phyloP scores from a whole-genome alignment of 2,113 vertebrate genomes.

The Gracilinanus agilis region DNA sequence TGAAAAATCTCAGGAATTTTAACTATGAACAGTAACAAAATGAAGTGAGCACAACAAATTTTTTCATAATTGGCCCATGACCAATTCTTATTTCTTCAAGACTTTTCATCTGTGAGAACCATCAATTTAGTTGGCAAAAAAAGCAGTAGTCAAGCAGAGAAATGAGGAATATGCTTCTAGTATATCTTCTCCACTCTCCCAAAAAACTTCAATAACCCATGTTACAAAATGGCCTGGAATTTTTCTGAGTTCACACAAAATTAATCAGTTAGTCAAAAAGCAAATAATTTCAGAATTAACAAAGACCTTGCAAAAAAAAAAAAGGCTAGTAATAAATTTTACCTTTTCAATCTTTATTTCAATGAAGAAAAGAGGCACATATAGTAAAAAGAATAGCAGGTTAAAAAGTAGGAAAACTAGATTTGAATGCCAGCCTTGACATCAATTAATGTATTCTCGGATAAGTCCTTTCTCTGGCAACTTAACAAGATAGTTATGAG shows the following conservation, averaged over 20 bases:
- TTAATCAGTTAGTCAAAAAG: not conserved
- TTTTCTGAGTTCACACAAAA: not conserved
- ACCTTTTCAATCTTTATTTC: too few relatives aligned
- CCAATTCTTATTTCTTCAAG: not conserved
- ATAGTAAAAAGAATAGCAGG: not conserved
- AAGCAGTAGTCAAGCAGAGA: not conserved
- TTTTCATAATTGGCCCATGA: too few relatives aligned
- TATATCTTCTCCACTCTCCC: not conserved
- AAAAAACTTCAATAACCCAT: not conserved
- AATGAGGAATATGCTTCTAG: not conserved
- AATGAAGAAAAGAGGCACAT: not conserved
- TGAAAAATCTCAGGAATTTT: not conserved
- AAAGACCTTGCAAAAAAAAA: not conserved
- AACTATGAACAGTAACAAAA: not conserved
- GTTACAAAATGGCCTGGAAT: not conserved
- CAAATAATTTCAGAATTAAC: not conserved
- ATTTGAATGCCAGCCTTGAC: not conserved
- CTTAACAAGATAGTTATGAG: not conserved
- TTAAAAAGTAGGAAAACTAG: not conserved
- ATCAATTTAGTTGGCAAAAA: not conserved
- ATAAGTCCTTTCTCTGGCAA: not conserved
- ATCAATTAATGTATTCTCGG: not conserved
- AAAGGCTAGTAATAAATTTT: not conserved
- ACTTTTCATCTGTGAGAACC: not conserved
- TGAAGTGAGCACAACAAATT: not conserved